Base-by-base conservation (phyloP, 2,888 invertebrate genomes). In the Spisula solida region DNA sequence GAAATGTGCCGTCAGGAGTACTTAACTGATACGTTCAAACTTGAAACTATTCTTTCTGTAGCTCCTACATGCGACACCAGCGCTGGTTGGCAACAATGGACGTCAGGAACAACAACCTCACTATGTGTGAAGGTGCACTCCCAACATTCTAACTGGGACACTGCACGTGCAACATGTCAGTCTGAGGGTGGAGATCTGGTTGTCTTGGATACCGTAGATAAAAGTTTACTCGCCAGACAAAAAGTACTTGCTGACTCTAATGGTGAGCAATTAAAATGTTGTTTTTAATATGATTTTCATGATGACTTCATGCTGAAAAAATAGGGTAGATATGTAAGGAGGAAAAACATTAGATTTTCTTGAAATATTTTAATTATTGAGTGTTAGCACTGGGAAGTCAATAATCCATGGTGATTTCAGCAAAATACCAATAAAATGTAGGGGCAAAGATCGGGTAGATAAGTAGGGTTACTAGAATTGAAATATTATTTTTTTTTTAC, bases 111-210 rank as follows among this genome's bases (percentile, higher is more conserved):
- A 66, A n/a, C 25, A 20, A 66, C 66, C n/a, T 20, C 56, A 47
- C 25, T 82, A 47, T 82, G 82, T 78, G 78, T 84, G 0, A 70
- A 84, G 20, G 70, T 78, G 8, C 70, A 84, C 25, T 70, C 55
- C 4, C 25, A 84, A 20, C 70, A 55, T 16, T 29, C 25, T n/a
- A 75, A 60, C 55, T 85, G 85, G 85, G 56, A 60, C 48, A n/a
- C 10, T 60, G 85, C 85, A 56, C 51, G 85, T 25, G 47, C 85
- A 0, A 34, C 8, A 56, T 85, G 85, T n/a, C 16, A 55, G 5
- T 10, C 47, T 25, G 85, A 78, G 16, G 79, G 80, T n/a, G 85
- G 85, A 14, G 85, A 85, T 25, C 80, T 85, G 2, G 79, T 85
- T 56, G 25, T 80, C 4, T 25, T 80, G 20, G 80, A 85, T 56